Base-by-base conservation (phyloP, 2,888 invertebrate genomes). In the Drosophila monieri region DNA sequence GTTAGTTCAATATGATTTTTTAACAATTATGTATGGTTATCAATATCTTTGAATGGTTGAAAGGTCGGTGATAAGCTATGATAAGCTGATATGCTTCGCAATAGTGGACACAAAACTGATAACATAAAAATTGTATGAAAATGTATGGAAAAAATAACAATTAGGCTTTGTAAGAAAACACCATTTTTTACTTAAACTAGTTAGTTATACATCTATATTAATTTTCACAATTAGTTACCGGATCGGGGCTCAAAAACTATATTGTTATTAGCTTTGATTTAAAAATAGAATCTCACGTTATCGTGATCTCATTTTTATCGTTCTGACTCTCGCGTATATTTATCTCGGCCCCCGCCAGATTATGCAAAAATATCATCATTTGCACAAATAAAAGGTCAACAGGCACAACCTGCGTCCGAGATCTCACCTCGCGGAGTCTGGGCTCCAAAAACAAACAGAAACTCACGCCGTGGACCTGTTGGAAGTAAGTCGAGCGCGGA, bases 231-330 rank as follows among this genome's bases (percentile, higher is more conserved):
- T 18, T 15, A 10, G 18, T 41, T 8, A 4, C 39, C 3, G 3
- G 1, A 10, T 41, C 23, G 12, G 23, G 30, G 15, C 35, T 27
- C 43, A 43, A 37, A 32, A 37, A 59, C 35, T 52, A 48, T 51
- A 49, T 57, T 62, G 27, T 65, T 37, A 32, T 30, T 44, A 49
- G 21, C 55, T 12, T 35, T 4, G 12, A 30, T 68, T 72, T 80
- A 83, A 64, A 78, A 81, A 80, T 80, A 80, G 83, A 49, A 32
- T 37, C 51, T 47, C 43, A 64, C 74, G 60, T 64, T 74, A 66
- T 57, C 65, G 77, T 87, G 87, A 87, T 88, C 87, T 88, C 84
- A 88, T 88, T 87, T 58, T 58, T 43, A 52, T 47, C 47, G 35
- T 66, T 46, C 46, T 37, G 27, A 41, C 51, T 49, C 39, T 57